phyloP scores from a whole-genome alignment of 2,888 invertebrate genomes.

The Habroteleia sp. region DNA sequence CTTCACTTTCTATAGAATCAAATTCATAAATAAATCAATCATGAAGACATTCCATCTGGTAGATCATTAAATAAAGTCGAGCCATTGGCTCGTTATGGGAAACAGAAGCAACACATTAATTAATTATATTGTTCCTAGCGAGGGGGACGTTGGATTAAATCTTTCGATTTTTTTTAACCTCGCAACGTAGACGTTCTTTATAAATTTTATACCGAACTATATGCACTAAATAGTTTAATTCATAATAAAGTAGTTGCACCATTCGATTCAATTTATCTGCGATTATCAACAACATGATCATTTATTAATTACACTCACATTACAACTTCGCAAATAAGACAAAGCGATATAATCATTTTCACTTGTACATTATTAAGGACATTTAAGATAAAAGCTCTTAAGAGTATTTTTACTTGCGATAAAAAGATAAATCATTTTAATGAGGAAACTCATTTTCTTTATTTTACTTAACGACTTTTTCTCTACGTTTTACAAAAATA shows the following conservation, averaged over 20 bases:
- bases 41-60: constrained; percentile 8
- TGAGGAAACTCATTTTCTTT: constrained; percentile 5
- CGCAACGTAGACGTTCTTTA: constrained; percentile 69
- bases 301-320: constrained; percentile 10
- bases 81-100: constrained; percentile 17
- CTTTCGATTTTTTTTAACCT: constrained; percentile 67
- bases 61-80: constrained; percentile 28
- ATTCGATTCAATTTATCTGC: background rate
- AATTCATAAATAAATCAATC: constrained; percentile 30
- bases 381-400: constrained; percentile 5
- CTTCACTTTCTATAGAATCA: constrained; percentile 21
- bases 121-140: constrained; percentile 57
- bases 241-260: background rate
- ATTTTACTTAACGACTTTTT: background rate
- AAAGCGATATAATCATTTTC: constrained; percentile 13
- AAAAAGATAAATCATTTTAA: background rate
- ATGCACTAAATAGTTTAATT: constrained; percentile 26
- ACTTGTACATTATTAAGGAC: constrained; percentile 10
- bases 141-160: constrained; percentile 68
- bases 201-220: constrained; percentile 30
- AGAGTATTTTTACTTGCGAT: background rate
- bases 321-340: constrained; percentile 6
- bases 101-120: constrained; percentile 31
- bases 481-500: background rate
- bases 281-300: constrained; percentile 1